Conservation (phyloP, 2,113 vertebrate genomes). For the Parus major region DNA sequence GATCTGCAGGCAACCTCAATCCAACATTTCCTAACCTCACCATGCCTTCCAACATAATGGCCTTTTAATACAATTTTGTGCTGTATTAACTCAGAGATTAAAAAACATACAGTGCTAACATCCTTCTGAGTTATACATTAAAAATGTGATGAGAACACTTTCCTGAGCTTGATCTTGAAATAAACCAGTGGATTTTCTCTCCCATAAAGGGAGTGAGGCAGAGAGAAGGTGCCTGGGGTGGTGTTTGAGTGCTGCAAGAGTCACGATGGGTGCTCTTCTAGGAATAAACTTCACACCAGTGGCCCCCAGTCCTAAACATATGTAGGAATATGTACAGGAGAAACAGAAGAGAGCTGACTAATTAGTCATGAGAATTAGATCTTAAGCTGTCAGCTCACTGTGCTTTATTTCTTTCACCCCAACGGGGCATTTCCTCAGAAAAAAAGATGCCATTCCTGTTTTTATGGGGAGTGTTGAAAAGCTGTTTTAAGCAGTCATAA, state of each 20-base stretch:
- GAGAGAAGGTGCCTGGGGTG: background rate
- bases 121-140: background rate
- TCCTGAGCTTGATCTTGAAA: background rate
- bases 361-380: background rate
- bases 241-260: background rate
- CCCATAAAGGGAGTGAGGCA: background rate
- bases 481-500: background rate
- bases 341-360: background rate
- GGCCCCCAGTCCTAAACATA: background rate
- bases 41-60: background rate
- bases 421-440: background rate
- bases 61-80: slow-evolving; percentile 2
- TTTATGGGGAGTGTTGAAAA: background rate
- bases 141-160: background rate
- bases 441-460: background rate
- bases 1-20: background rate
- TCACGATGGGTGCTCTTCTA: background rate
- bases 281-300: background rate
- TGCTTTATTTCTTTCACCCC: background rate
- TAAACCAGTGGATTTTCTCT: background rate
- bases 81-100: background rate
- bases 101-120: background rate
- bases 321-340: background rate
- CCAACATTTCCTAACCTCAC: background rate
- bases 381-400: background rate